These are phyloP conservation scores for Paguma larvata DNA, from an alignment of 2,797 vertebrate genomes.

Conservation along the genomic window DNA sequence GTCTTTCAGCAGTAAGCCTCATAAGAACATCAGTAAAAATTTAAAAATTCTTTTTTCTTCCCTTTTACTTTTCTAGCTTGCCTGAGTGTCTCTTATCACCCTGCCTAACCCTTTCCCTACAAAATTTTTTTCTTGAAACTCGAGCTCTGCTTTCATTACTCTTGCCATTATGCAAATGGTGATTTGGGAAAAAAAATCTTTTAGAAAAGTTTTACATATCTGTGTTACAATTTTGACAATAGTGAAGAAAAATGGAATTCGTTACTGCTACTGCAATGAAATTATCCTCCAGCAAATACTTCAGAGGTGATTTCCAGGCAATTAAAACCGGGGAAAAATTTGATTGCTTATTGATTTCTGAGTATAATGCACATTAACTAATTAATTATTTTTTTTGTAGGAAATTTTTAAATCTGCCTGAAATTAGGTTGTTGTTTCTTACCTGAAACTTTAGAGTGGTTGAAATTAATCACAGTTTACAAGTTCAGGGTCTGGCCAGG, in stretches of 20 bases:
- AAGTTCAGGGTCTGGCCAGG: not conserved
- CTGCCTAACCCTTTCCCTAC: not conserved
- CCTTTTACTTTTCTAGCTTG: not conserved
- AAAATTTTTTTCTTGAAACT: conserved; percentile 34
- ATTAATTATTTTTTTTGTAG: not conserved
- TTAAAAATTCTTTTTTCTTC: not conserved
- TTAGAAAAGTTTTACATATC: conserved; percentile 1
- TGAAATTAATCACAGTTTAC: conserved; percentile 56
- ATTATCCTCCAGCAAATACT: conserved; percentile 34
- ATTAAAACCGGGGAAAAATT: not conserved
- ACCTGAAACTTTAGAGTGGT: not conserved
- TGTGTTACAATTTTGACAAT: conserved; percentile 21
- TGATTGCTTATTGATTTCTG: conserved; percentile 61
- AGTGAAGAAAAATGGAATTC: conserved; percentile 21
- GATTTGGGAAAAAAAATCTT: conserved; percentile 33
- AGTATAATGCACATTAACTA: conserved; percentile 9
- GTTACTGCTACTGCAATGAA: not conserved
- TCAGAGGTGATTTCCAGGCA: conserved; percentile 19
- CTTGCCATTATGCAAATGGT: conserved; percentile 9
- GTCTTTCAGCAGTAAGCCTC: not conserved
- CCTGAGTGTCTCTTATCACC: not conserved
- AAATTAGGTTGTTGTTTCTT: not conserved
- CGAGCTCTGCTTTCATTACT: conserved; percentile 44
- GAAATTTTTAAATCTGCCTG: conserved; percentile 14
- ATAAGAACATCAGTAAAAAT: not conserved